A percentile compares a stretch with the other conserved stretches of the same genome.
Conservation (phyloP, 2,888 invertebrate genomes). For the Emmelina monodactyla region DNA sequence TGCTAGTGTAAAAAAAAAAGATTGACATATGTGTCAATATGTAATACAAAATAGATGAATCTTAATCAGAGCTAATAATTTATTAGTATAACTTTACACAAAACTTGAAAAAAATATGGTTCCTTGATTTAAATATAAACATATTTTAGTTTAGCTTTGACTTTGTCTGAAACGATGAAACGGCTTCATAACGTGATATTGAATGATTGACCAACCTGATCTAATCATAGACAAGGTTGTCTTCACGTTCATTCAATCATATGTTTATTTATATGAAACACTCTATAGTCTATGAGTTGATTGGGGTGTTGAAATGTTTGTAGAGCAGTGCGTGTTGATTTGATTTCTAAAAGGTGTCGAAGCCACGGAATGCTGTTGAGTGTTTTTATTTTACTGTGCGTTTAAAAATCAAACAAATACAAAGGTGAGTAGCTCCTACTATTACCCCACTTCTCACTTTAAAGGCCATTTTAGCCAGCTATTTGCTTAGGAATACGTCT, state of each 20-base stretch:
- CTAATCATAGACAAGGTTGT: slow-evolving; percentile 21
- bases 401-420: slow-evolving; percentile 28
- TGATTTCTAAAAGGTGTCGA: slow-evolving; percentile 29
- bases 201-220: not conserved
- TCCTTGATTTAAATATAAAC: too few species aligned
- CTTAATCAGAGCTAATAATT: too few species aligned
- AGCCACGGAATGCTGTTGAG: slow-evolving; percentile 59
- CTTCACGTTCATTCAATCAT: slow-evolving; percentile 31
- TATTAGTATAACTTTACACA: too few species aligned
- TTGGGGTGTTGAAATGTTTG: slow-evolving; percentile 56
- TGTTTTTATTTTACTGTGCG: slow-evolving; percentile 47
- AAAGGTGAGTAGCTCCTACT: slow-evolving; percentile 33
- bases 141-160: too few species aligned
- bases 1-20: slow-evolving; percentile 1
- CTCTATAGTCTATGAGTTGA: slow-evolving; percentile 54
- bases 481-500: slow-evolving; percentile 28
- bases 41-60: too few species aligned
- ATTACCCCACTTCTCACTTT: slow-evolving; percentile 9
- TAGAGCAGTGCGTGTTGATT: slow-evolving; percentile 33
- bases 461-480: slow-evolving; percentile 13
- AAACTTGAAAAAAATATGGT: too few species aligned
- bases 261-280: slow-evolving; percentile 61
- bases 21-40: too few species aligned
- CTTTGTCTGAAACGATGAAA: too few species aligned
- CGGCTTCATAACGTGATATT: too few species aligned